phyloP scores from a whole-genome alignment of 2,888 invertebrate genomes.

The Andrena praecox region DNA sequence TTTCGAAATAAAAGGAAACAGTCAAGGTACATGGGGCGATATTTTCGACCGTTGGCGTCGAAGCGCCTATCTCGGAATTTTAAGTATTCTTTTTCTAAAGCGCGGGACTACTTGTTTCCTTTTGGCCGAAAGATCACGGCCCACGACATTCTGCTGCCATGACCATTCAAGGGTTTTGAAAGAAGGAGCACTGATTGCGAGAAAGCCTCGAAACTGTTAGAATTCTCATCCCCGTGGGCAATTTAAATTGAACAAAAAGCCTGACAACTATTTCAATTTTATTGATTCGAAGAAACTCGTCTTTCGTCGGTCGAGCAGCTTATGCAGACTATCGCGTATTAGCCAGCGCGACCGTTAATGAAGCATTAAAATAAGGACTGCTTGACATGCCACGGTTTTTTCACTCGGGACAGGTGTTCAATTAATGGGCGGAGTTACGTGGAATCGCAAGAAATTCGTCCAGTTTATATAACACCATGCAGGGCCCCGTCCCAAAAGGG shows the following conservation, averaged over 20 bases:
- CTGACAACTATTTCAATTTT: background rate
- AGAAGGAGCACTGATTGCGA: background rate
- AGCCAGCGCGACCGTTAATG: conserved; percentile 12
- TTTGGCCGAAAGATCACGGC: conserved; percentile 1
- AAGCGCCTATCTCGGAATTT: conserved; percentile 6
- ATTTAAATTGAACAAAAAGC: background rate
- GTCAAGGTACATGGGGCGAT: background rate
- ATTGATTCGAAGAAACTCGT: background rate
- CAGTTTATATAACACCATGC: conserved; percentile 43
- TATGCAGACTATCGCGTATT: background rate
- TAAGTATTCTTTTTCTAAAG: background rate
- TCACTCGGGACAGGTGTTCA: conserved; percentile 47
- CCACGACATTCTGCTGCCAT: conserved; percentile 23
- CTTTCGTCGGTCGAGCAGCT: background rate
- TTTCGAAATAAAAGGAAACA: background rate
- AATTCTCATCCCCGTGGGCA: too few relatives aligned
- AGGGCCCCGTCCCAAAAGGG: background rate
- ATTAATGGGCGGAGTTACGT: conserved; percentile 47
- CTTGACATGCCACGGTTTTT: conserved; percentile 12
- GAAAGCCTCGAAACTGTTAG: too few relatives aligned
- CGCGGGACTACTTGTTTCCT: background rate
- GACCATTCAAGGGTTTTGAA: background rate
- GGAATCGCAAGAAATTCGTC: conserved; percentile 52
- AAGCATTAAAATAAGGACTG: conserved; percentile 14
- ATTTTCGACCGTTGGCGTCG: background rate